phyloP scores from a whole-genome alignment of 1,140 invertebrate species.

The Drosophila oshimai region DNA sequence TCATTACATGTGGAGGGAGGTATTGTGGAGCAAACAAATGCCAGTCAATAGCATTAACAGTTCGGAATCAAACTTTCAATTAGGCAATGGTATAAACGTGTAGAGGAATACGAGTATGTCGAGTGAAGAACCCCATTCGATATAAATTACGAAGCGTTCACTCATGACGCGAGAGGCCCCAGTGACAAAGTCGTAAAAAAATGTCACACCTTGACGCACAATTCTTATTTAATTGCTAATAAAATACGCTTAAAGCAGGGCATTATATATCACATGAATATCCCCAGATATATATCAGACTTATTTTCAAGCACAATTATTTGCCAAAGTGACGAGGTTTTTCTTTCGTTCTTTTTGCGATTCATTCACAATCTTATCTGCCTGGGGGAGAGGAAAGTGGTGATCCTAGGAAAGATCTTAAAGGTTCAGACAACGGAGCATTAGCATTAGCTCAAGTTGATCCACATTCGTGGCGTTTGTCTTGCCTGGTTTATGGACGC shows the following conservation, averaged over 20 bases:
- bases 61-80: slow-evolving; percentile 54
- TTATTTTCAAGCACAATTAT: slow-evolving; percentile 35
- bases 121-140: slow-evolving; percentile 19
- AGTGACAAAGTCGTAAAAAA: slow-evolving; percentile 77
- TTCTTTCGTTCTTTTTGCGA: slow-evolving; percentile 17
- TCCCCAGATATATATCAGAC: slow-evolving; percentile 28
- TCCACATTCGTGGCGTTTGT: slow-evolving; percentile 54
- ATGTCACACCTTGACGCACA: slow-evolving; percentile 68
- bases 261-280: slow-evolving; percentile 37
- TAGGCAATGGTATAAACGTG: neutral
- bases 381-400: neutral
- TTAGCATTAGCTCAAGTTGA: slow-evolving; percentile 36
- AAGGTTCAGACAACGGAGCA: slow-evolving; percentile 25
- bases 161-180: slow-evolving; percentile 13
- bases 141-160: slow-evolving; percentile 44
- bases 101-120: slow-evolving; percentile 7
- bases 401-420: slow-evolving; percentile 23
- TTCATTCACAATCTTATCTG: slow-evolving; percentile 40
- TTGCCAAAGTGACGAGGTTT: slow-evolving; percentile 45
- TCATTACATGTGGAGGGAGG: slow-evolving; percentile 23
- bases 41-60: slow-evolving; percentile 22
- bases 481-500: slow-evolving; percentile 33
- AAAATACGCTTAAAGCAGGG: slow-evolving; percentile 45
- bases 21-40: slow-evolving; percentile 21
- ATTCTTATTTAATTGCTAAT: slow-evolving; percentile 72